Evolutionary conservation across 2,797 vertebrate species (phyloP).

Genomic region (Poecilia wingei): DNA sequence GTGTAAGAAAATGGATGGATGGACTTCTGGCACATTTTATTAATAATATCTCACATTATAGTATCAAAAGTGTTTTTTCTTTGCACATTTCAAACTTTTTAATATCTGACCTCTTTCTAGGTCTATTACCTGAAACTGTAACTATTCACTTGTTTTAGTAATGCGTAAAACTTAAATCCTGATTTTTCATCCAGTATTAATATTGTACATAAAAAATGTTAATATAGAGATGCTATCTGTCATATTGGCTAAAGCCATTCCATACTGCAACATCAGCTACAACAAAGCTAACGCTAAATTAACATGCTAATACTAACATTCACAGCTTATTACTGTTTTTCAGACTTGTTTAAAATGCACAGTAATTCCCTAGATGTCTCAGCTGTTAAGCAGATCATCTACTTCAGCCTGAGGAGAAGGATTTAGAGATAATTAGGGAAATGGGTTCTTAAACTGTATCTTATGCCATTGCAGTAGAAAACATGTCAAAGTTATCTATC

Average conservation of each 20-base stretch:
- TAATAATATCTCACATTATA: background rate
- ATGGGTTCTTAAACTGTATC: background rate
- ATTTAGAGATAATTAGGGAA: slow-evolving; percentile 4
- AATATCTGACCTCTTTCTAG: background rate
- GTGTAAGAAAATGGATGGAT: too few species aligned
- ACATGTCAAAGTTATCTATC: background rate
- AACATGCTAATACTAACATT: background rate
- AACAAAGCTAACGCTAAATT: background rate
- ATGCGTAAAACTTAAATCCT: background rate
- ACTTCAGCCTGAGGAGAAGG: background rate
- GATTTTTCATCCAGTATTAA: background rate
- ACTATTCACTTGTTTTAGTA: background rate
- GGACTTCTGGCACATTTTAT: too few species aligned
- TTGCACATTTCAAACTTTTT: background rate
- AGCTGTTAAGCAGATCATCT: slow-evolving; percentile 9
- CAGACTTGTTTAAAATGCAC: slow-evolving; percentile 2
- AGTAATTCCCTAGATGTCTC: slow-evolving; percentile 3
- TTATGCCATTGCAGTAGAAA: background rate
- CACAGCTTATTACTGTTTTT: slow-evolving; percentile 1
- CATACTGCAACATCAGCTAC: background rate
- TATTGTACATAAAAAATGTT: background rate
- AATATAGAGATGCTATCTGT: background rate
- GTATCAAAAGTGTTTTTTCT: background rate
- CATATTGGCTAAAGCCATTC: background rate
- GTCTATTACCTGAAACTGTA: background rate